Conservation (phyloP, 2,888 invertebrate genomes). For the Athalia cordata region DNA sequence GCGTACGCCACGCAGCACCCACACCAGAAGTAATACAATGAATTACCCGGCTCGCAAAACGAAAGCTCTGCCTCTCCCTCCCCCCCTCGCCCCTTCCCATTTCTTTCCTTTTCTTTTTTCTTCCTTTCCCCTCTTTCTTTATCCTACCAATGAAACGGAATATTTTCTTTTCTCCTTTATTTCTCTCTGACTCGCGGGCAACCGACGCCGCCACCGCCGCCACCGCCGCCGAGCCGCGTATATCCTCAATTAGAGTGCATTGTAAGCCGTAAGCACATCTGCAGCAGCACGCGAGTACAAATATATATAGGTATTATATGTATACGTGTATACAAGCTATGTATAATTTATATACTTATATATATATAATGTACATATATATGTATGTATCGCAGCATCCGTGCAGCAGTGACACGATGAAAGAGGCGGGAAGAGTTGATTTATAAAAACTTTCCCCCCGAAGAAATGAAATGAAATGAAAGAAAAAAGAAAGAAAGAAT, state of each 20-base stretch:
- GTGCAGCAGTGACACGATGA: constrained; percentile 29
- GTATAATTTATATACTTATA: neutral
- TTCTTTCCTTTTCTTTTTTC: too few species aligned
- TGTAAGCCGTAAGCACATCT: constrained; percentile 4
- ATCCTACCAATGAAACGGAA: neutral
- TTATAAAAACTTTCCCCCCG: constrained; percentile 40
- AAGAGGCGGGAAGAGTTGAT: constrained; percentile 29
- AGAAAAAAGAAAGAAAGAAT: too few species aligned
- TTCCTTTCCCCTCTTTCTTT: too few species aligned
- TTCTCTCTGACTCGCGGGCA: constrained; percentile 16
- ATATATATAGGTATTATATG: too few species aligned
- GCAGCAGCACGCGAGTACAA: neutral
- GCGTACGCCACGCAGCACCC: constrained; percentile 26
- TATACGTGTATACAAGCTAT: too few species aligned
- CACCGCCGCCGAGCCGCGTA: constrained; percentile 12
- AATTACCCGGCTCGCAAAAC: constrained; percentile 36
- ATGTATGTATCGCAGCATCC: neutral
- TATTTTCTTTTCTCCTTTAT: constrained; percentile 17
- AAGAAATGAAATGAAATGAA: neutral
- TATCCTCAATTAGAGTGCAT: constrained; percentile 41
- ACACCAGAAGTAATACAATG: constrained; percentile 21
- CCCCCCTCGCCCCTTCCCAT: too few species aligned
- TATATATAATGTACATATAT: neutral
- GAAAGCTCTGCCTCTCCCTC: constrained; percentile 38
- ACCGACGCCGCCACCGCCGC: too few species aligned